Conservation (phyloP, 2,888 invertebrate genomes). For the Drosophila testacea region DNA sequence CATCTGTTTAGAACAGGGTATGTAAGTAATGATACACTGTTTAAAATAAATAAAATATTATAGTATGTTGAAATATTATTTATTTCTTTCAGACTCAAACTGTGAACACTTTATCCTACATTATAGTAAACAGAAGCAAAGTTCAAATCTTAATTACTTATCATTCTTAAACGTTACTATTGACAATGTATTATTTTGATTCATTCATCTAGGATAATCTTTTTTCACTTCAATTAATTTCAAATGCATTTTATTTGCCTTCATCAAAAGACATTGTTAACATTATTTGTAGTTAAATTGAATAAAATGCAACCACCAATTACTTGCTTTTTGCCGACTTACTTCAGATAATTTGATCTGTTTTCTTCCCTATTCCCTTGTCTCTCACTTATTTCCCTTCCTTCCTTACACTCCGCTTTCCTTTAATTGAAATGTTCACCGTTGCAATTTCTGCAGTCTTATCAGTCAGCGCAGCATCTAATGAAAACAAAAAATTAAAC, state of each 20-base stretch:
- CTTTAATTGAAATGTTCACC: conserved; percentile 67
- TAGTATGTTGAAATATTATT: too few relatives aligned
- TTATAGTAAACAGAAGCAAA: too few relatives aligned
- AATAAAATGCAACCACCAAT: conserved; percentile 46
- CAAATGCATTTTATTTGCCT: conserved; percentile 27
- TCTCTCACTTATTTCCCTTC: background rate
- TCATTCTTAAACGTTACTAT: too few relatives aligned
- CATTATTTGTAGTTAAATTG: conserved; percentile 47
- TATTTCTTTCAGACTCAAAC: too few relatives aligned
- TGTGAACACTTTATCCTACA: too few relatives aligned
- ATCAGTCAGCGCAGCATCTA: conserved; percentile 50
- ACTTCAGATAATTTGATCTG: conserved; percentile 23
- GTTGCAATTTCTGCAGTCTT: conserved; percentile 64
- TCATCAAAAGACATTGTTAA: conserved; percentile 26
- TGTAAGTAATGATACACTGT: too few relatives aligned
- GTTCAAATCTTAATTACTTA: too few relatives aligned
- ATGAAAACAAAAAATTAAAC: conserved; percentile 30
- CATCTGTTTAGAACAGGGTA: too few relatives aligned
- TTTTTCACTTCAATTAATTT: conserved; percentile 31
- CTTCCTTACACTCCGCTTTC: background rate
- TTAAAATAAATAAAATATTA: too few relatives aligned
- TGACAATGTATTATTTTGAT: too few relatives aligned
- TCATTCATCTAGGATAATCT: too few relatives aligned
- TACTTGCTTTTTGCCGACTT: conserved; percentile 23
- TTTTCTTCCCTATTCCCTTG: background rate